Conservation (phyloP, 2,888 invertebrate genomes). For the Bellardia bayeri region DNA sequence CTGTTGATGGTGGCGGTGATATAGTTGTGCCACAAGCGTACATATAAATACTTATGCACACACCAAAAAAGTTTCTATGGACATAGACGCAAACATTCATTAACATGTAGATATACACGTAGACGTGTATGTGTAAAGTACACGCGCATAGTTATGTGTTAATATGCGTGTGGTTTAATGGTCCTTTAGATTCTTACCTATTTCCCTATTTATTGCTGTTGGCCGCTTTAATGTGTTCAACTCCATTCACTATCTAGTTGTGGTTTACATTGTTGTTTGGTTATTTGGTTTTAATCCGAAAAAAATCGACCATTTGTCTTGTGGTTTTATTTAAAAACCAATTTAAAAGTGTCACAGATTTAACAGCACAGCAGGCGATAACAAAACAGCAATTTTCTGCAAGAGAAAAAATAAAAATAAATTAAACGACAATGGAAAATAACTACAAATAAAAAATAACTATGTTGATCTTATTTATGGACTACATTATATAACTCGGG, state of each 20-base stretch:
- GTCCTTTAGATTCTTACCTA: slow-evolving; percentile 11
- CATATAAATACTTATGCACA: background rate
- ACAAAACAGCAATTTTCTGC: slow-evolving; percentile 9
- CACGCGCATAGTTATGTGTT: background rate
- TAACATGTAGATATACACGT: background rate
- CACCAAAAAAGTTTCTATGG: background rate
- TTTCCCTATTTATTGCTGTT: background rate
- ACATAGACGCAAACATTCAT: background rate
- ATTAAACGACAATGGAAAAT: slow-evolving; percentile 19
- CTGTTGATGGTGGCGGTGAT: background rate
- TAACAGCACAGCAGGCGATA: slow-evolving; percentile 54
- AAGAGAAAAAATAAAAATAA: slow-evolving; percentile 12
- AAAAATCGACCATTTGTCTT: slow-evolving; percentile 63
- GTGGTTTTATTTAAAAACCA: slow-evolving; percentile 70
- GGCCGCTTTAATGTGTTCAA: background rate
- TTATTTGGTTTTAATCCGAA: background rate
- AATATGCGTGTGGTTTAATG: background rate
- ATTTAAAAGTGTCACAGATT: slow-evolving; percentile 69
- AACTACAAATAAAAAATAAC: background rate
- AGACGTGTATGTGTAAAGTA: background rate
- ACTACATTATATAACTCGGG: background rate
- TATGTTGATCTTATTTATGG: slow-evolving; percentile 21
- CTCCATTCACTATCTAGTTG: background rate
- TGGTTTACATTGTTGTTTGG: background rate
- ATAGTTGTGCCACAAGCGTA: background rate